Percentiles rank a stretch among this genome's conserved stretches.
phyloP scores from a whole-genome alignment of 1,140 invertebrate species.

The Micrasema longulum region DNA sequence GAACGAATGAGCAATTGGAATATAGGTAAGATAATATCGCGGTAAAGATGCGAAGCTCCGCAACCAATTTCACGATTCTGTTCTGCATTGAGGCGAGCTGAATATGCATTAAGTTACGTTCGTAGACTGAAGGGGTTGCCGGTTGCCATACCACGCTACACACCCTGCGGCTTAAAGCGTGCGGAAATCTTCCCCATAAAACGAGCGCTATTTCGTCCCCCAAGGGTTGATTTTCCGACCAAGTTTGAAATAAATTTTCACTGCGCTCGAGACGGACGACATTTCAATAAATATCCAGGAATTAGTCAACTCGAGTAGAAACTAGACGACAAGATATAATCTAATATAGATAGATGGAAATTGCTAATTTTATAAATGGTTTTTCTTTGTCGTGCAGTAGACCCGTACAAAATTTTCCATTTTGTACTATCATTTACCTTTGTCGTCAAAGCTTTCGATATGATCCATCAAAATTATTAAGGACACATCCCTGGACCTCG shows the following conservation, averaged over 20 bases:
- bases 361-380: too few relatives aligned
- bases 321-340: too few relatives aligned
- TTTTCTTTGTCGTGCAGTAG: too few relatives aligned
- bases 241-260: constrained; percentile 25
- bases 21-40: too few relatives aligned
- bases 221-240: constrained; percentile 20
- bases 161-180: constrained; percentile 6
- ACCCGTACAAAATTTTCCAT: too few relatives aligned
- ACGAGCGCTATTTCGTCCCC: not conserved
- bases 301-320: not conserved
- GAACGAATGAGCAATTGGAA: too few relatives aligned
- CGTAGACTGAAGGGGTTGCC: not conserved
- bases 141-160: not conserved
- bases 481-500: too few relatives aligned
- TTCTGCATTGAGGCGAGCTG: not conserved
- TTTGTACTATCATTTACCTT: too few relatives aligned
- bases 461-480: too few relatives aligned
- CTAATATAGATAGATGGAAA: too few relatives aligned
- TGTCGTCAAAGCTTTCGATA: too few relatives aligned
- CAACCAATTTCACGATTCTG: not conserved
- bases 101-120: constrained; percentile 11
- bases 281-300: constrained; percentile 19
- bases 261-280: constrained; percentile 7
- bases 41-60: too few relatives aligned
- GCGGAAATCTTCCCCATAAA: constrained; percentile 1